Base-by-base conservation (phyloP, 2,888 invertebrate genomes). In the Saturnia pavonia region DNA sequence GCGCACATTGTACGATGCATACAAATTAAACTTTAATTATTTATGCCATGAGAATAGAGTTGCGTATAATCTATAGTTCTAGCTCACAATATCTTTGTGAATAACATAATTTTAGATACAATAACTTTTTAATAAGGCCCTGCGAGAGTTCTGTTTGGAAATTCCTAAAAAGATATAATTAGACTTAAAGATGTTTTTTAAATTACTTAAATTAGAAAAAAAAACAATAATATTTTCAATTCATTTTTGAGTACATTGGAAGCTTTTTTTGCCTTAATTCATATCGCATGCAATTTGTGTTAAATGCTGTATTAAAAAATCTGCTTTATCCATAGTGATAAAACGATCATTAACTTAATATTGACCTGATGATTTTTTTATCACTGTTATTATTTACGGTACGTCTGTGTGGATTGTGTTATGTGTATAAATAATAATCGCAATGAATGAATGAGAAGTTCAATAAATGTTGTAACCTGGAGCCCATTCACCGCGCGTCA, bases 401-500 rank as follows among this genome's bases (percentile, higher is more conserved):
- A 75, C 72, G 71, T 80, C 68, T 78, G 75, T 88, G 90, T 91
- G 90, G 89, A 83, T 86, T 89, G 91, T 91, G 91, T 91, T 86
- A 81, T 91, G 90, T 91, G 89, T 90, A 85, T 75, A 84, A 85
- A 82, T 77, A 71, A 73, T 54, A 11, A 22, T 22, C 54, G 54
- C 9, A 54, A 22, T 22, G 9, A 22, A 54, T 54, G 22, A 22
- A 34, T 34, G 34, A 34, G 2, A 34, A 34, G 6, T 34, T 34
- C 34, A 34, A 2, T 34, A 34, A 34, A 34, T 34, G 34, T 34
- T 34, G 34, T 34, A 51, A 54, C 54, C 9, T 54, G 9, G n/a
- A n/a, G 1, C 6, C 11, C 22, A 54, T 54, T 54, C 54, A 54
- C 54, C n/a, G n/a, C 11, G 54, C 22, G 11, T 54, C 6, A 9